Percentiles rank a stretch among this genome's conserved stretches.
phyloP scores from a whole-genome alignment of 2,888 invertebrate species.

The Drosophila eohydei region DNA sequence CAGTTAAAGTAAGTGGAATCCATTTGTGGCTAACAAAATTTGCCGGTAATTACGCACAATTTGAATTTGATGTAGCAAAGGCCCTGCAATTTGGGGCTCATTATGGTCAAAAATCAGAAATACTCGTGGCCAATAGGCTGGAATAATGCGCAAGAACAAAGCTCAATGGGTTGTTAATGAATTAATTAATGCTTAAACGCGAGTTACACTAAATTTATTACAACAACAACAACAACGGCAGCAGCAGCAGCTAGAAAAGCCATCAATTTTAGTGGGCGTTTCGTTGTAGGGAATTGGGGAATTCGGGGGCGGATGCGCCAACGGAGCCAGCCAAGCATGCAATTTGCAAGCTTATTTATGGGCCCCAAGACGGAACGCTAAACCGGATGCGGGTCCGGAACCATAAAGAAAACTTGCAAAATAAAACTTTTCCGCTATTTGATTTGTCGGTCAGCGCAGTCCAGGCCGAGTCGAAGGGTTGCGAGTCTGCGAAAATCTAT shows the following conservation, averaged over 20 bases:
- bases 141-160: slow-evolving; percentile 59
- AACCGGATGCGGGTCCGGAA: slow-evolving; percentile 57
- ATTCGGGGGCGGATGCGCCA: slow-evolving; percentile 28
- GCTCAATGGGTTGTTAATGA: slow-evolving; percentile 68
- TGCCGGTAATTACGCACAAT: slow-evolving; percentile 59
- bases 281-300: not conserved
- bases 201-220: slow-evolving; percentile 28
- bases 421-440: slow-evolving; percentile 78
- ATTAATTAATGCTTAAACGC: slow-evolving; percentile 71
- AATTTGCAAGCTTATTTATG: slow-evolving; percentile 76
- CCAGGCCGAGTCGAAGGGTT: slow-evolving; percentile 18
- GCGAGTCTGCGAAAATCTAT: slow-evolving; percentile 55
- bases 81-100: slow-evolving; percentile 25
- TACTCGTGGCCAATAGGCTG: slow-evolving; percentile 71
- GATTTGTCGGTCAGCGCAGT: slow-evolving; percentile 68
- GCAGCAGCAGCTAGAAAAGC: slow-evolving; percentile 38
- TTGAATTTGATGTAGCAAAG: not conserved
- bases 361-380: slow-evolving; percentile 45
- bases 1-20: slow-evolving; percentile 36
- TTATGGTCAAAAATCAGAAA: slow-evolving; percentile 69
- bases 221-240: slow-evolving; percentile 34
- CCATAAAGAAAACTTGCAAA: slow-evolving; percentile 69
- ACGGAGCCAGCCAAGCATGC: slow-evolving; percentile 61
- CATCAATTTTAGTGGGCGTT: slow-evolving; percentile 61
- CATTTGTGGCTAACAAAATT: slow-evolving; percentile 44